Base-by-base conservation (phyloP, 2,888 invertebrate genomes). In the Rapana venosa region DNA sequence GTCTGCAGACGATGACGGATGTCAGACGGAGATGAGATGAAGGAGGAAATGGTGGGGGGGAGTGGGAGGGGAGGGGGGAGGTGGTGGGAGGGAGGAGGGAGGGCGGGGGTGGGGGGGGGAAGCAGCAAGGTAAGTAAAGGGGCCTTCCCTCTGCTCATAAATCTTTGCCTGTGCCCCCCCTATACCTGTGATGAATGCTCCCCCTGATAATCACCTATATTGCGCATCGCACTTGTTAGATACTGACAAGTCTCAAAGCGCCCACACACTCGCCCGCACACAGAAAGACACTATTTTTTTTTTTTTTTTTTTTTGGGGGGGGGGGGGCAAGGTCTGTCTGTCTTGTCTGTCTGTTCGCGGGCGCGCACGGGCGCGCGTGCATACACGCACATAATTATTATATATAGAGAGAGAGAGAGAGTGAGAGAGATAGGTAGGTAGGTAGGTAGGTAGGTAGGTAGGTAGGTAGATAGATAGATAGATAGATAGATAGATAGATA, bases 1-100 rank as follows among this genome's bases (percentile, higher is more conserved):
- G 74, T 74, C 74, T 26, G 26, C 22, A n/a, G 74, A 74, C n/a
- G 74, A 74, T 74, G 74, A 74, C n/a, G 74, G n/a, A 79, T 79
- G 79, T 32, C 79, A 79, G 22, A 79, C 26, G 47, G 15, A 83
- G 26, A 83, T 5, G 32, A 35, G 79, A 79, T 35, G 32, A 5
- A 79, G 79, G 15, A 35, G 35, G 35, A 35, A 17, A 79, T 35
- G 22, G 35, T 17, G 20, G 35, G 35, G 1, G 35, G 17, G 32
- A 22, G 36, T 5, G 8, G 35, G 79, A 79, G 35, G 15, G 79
- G 15, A 17, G 22, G 79, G 32, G 35, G 22, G 35, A 35, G 35
- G 35, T 15, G 22, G 35, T 2, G 15, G 32, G 0, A 79, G 35
- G 35, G 17, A 32, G 22, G 1, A 79, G 79, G 22, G 35, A 79